Evolutionary conservation across 1,140 invertebrate species (phyloP).

Genomic region (Pectinophora gossypiella): DNA sequence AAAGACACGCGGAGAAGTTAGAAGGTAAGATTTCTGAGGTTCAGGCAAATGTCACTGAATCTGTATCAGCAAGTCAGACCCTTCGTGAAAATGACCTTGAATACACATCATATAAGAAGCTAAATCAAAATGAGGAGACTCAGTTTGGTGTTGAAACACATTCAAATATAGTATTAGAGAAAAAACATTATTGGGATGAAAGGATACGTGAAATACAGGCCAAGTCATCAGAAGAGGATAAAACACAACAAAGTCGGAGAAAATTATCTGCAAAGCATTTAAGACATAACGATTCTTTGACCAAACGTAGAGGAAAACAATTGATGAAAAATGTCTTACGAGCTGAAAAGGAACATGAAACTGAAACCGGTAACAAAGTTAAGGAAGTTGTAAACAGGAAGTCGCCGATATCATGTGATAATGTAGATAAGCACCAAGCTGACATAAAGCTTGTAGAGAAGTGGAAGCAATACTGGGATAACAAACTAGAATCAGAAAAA

Average conservation of each 20-base stretch:
- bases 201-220: conserved; percentile 64
- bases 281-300: conserved; percentile 63
- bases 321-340: conserved; percentile 60
- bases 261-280: conserved; percentile 46
- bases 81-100: conserved; percentile 38
- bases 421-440: background rate
- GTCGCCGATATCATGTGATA: background rate
- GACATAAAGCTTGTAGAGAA: conserved; percentile 47
- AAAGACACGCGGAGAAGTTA: conserved; percentile 50
- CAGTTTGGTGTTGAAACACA: conserved; percentile 46
- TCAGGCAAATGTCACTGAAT: conserved; percentile 73
- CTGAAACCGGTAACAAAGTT: background rate
- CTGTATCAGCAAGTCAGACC: conserved; percentile 70
- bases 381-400: background rate
- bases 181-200: conserved; percentile 73
- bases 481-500: conserved; percentile 37
- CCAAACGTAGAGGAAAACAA: conserved; percentile 64
- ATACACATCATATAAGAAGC: background rate
- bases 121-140: conserved; percentile 25
- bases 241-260: conserved; percentile 43
- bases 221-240: conserved; percentile 52
- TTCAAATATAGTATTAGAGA: conserved; percentile 66
- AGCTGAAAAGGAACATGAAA: conserved; percentile 32
- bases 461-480: conserved; percentile 68
- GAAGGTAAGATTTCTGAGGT: conserved; percentile 73